Evolutionary conservation across 2,888 invertebrate species (phyloP), one percentile per base, ranked within the genome.

Genomic region (Agrotis puta): DNA sequence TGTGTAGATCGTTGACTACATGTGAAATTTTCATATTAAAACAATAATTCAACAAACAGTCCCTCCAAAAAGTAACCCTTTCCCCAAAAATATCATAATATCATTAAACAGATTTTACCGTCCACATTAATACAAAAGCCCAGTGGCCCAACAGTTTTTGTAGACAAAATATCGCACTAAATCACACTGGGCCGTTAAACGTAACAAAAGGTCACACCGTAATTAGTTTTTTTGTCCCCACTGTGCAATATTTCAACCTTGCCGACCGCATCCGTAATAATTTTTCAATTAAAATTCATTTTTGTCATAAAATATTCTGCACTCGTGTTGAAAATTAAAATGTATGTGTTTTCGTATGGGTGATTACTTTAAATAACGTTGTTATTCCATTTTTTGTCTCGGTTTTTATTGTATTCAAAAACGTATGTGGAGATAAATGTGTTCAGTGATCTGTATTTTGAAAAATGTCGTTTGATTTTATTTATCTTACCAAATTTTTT

Each of bases 161-260:
- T 77, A 73, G 85, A 86, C 87, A 88, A 89, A 90, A 90, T 89
- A 88, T 87, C 85, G 79, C 89, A 87, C 87, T 91, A 91, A 91
- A 92, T 91, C 92, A 92, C 86, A 79, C 74, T 86, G 87, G 81
- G 82, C 76, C 80, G 83, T 88, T 81, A 82, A 82, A 77, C 70
- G 77, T 85, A 86, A 92, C 91, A 91, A 91, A 91, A 91, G 89
- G 90, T 88, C 89, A 88, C 83, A 84, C 87, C 82, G 88, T 92
- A 94, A 94, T 94, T 92, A 92, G 91, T 92, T 93, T 93, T 94
- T 93, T 93, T 87, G 85, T 77, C 87, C 80, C 85, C 88, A 86
- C 88, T 78, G 87, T 84, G 90, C 91, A 88, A 92, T 94, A 93
- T 92, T 91, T 94, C 90, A 94, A 85, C 82, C 84, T 85, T 87